A percentile compares a stretch with the other conserved stretches of the same genome.
phyloP scores from a whole-genome alignment of 1,140 invertebrate species.

The Parapsyche elsis region DNA sequence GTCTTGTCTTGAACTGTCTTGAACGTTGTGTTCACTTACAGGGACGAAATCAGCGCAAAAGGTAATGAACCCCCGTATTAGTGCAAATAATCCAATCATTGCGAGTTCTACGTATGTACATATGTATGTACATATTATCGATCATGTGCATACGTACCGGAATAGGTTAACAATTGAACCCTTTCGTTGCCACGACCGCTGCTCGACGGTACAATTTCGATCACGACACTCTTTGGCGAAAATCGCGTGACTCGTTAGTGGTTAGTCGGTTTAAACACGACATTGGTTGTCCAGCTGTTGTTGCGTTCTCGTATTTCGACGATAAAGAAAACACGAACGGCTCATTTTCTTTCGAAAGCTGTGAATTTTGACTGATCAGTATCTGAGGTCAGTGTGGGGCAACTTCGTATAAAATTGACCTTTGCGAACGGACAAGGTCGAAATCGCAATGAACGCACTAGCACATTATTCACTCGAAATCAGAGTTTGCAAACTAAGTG shows the following conservation, averaged over 20 bases:
- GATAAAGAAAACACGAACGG: background rate
- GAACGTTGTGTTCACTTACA: no score
- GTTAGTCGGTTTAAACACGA: background rate
- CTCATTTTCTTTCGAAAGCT: background rate
- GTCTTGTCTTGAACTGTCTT: no score
- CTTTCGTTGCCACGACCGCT: no score
- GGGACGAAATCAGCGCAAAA: no score
- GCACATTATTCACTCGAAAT: conserved; percentile 39
- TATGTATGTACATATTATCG: no score
- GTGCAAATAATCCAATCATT: no score
- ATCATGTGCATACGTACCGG: no score
- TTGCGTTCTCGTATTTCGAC: background rate
- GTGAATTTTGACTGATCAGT: background rate
- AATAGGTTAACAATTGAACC: no score
- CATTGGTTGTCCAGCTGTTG: background rate
- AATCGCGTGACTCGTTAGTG: background rate
- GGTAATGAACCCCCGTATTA: no score
- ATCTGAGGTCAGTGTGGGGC: conserved; percentile 23
- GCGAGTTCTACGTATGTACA: no score
- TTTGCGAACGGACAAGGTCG: conserved; percentile 13
- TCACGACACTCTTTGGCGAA: no score
- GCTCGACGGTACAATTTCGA: no score
- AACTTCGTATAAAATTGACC: conserved; percentile 19
- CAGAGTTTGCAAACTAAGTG: background rate
- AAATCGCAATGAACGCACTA: conserved; percentile 10